Base-by-base conservation (phyloP, 2,888 invertebrate genomes). In the Rotaria socialis region DNA sequence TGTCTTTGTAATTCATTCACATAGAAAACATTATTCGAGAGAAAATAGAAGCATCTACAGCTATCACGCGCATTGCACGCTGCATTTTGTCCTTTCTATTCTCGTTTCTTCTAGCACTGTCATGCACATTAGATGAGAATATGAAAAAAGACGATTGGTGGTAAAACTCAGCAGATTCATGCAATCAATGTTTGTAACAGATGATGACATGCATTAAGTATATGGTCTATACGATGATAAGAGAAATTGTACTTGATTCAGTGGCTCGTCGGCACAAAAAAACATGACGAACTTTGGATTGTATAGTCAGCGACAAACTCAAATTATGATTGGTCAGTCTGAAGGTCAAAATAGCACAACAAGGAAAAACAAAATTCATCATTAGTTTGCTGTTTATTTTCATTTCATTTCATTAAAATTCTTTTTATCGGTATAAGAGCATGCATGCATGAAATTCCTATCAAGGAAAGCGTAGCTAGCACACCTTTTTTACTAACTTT, bases 71-170 rank as follows among this genome's bases (percentile, higher is more conserved):
- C 35, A 6, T 7, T 67, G 19, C 67, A 67, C 19, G 67, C 67
- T 35, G 19, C 35, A 27, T 4, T 0, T 35, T 35, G 67, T 27
- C 67, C 67, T 67, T 19, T 67, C 67, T 35, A 16, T 35, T 67
- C 67, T 67, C 27, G 16, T 6, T 67, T 6, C 0, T 41, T 67
- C 35, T 67, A 67, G 7, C 19, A 67, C 35, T 5, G 27, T 67
- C 35, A 27, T 11, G 35, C 27, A 6, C 67, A 35, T 55, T 35
- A 14, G 67, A 67, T 67, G 67, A 67, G 67, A 67, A 67, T 16
- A 35, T 35, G 35, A 67, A 67, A 35, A 67, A 67, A 67, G 67
- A 67, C 35, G 67, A 67, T 67, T 67, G 67, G 67, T 67, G 16
- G 35, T 41, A 19, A 35, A 67, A 67, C 67, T 67, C 67, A 67